A percentile compares a stretch with the other conserved stretches of the same genome.
These are phyloP conservation scores for Pharmacophagus antenor DNA, from an alignment of 2,888 invertebrate genomes.

Conservation along the genomic window DNA sequence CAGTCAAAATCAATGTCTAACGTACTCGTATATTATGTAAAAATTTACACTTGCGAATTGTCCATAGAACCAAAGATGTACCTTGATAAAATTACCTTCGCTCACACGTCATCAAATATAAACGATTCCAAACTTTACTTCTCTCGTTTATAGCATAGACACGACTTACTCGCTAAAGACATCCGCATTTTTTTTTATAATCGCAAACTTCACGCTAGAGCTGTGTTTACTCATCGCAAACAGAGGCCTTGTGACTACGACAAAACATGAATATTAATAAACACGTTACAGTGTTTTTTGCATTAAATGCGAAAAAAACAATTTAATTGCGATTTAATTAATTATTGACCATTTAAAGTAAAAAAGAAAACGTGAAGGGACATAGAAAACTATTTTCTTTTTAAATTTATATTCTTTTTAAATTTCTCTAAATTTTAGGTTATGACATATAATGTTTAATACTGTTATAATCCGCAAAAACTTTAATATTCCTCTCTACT, in stretches of 20 bases:
- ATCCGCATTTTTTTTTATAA: slow-evolving; percentile 20
- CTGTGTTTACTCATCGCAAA: slow-evolving; percentile 19
- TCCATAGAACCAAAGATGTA: neutral
- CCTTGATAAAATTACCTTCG: neutral
- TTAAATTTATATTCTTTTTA: too few relatives aligned
- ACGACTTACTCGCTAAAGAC: slow-evolving; percentile 9
- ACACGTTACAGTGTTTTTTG: neutral
- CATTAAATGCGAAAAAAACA: neutral
- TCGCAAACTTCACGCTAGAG: slow-evolving; percentile 2
- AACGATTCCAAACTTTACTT: neutral
- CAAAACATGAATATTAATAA: neutral
- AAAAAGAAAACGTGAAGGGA: too few relatives aligned
- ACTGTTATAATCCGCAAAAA: too few relatives aligned
- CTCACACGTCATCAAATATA: neutral
- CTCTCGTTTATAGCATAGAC: neutral
- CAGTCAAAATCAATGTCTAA: too few relatives aligned
- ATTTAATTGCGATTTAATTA: neutral
- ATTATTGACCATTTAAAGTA: too few relatives aligned
- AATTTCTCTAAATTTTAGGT: too few relatives aligned
- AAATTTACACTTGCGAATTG: too few relatives aligned
- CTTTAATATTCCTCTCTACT: too few relatives aligned
- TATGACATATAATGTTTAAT: too few relatives aligned
- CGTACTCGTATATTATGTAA: too few relatives aligned
- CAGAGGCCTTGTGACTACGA: slow-evolving; percentile 1
- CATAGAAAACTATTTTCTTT: too few relatives aligned